phyloP scores from a whole-genome alignment of 2,888 invertebrate species.

The Cylindroiulus punctatus region DNA sequence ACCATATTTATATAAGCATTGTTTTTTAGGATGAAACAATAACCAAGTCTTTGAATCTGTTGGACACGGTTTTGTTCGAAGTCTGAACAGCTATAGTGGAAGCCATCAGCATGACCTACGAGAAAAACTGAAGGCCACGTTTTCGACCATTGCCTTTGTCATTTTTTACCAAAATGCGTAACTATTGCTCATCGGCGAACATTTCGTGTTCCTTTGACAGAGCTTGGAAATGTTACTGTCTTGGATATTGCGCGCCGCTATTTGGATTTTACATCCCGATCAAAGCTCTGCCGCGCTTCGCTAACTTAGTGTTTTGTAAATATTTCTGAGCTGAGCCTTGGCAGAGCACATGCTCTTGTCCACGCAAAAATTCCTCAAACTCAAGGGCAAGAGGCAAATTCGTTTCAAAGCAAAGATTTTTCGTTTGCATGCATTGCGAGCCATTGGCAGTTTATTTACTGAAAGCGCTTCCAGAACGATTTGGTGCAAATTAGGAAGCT shows the following conservation, averaged over 20 bases:
- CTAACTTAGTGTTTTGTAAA: neutral
- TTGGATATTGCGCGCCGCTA: neutral
- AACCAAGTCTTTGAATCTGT: conserved; percentile 57
- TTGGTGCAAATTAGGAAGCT: conserved; percentile 32
- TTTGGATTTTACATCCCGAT: conserved; percentile 32
- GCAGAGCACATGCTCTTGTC: neutral
- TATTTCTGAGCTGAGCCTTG: neutral
- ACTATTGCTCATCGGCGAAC: conserved; percentile 16
- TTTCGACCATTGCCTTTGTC: conserved; percentile 29
- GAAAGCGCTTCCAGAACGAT: conserved; percentile 10
- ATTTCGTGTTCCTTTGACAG: conserved; percentile 17
- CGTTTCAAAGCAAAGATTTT: neutral
- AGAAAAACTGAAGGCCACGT: neutral
- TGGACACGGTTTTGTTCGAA: conserved; percentile 57
- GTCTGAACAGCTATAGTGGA: conserved; percentile 47
- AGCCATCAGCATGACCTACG: neutral
- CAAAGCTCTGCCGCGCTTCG: neutral
- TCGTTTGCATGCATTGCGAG: neutral
- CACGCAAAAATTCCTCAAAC: neutral
- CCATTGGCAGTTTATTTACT: neutral
- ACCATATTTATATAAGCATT: neutral
- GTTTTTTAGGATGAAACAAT: conserved; percentile 57
- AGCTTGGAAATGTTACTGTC: neutral
- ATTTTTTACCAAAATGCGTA: conserved; percentile 24
- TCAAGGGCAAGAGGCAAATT: neutral